phyloP scores from a whole-genome alignment of 2,113 vertebrate species.

The Bubo bubo region DNA sequence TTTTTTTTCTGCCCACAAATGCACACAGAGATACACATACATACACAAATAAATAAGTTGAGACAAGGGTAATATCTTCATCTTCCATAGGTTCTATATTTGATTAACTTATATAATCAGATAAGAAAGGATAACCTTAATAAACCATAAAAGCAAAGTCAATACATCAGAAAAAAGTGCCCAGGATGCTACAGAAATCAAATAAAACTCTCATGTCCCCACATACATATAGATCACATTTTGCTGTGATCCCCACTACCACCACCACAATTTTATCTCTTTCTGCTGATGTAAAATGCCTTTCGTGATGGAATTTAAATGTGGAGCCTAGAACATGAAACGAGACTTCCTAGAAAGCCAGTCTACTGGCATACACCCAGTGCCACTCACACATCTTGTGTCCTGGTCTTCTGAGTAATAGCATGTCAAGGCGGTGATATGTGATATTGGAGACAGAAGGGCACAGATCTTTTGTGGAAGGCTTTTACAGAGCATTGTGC shows the following conservation, averaged over 20 bases:
- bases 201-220: neutral
- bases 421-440: neutral
- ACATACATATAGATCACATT: neutral
- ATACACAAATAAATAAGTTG: neutral
- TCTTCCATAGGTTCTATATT: neutral
- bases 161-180: neutral
- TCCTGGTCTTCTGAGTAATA: neutral
- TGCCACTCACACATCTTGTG: neutral
- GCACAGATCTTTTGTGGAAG: neutral
- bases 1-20: neutral
- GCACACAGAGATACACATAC: neutral
- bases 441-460: neutral
- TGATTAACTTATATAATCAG: neutral
- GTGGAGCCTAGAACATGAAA: neutral
- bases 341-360: neutral
- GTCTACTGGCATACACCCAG: neutral
- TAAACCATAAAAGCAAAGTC: constrained; percentile 2
- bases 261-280: neutral
- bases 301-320: neutral
- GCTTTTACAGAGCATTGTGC: neutral
- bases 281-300: neutral
- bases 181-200: neutral
- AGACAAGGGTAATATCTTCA: neutral
- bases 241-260: neutral
- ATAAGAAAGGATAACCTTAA: constrained; percentile 11